Evolutionary conservation across 2,113 vertebrate genomes (phyloP).

Genomic region (Thalassarche chlororhynchos): DNA sequence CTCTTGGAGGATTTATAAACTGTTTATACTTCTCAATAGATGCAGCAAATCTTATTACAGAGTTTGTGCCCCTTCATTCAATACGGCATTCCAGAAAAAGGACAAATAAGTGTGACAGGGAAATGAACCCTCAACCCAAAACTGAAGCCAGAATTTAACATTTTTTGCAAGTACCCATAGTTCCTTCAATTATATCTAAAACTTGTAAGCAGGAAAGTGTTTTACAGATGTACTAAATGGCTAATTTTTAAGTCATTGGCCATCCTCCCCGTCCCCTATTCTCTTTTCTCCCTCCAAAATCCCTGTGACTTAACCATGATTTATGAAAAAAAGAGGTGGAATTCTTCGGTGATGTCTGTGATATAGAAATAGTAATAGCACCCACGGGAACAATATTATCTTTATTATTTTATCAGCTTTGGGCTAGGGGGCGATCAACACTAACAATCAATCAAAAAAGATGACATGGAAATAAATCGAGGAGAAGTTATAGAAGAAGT

Average conservation of each 20-base stretch:
- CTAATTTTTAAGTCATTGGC: background rate
- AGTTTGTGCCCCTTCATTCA: background rate
- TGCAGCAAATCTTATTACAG: background rate
- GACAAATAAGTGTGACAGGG: conserved; percentile 31
- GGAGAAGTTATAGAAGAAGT: background rate
- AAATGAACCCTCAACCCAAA: conserved; percentile 37
- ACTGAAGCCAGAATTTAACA: conserved; percentile 47
- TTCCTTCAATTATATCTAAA: conserved; percentile 44
- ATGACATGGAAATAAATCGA: background rate
- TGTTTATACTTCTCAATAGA: background rate
- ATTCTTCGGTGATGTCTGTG: background rate
- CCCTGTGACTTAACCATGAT: background rate
- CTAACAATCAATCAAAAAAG: conserved; percentile 11
- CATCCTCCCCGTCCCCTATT: background rate
- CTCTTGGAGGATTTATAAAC: conserved; percentile 12
- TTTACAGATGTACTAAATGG: conserved; percentile 39
- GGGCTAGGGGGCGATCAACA: background rate
- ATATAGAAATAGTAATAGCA: background rate
- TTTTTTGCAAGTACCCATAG: conserved; percentile 49
- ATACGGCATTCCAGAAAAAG: conserved; percentile 20
- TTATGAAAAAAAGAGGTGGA: background rate
- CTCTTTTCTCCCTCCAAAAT: background rate
- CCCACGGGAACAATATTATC: conserved; percentile 5
- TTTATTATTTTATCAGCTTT: conserved; percentile 6
- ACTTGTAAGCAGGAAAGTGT: conserved; percentile 45